Conservation (phyloP, 2,888 invertebrate species). For the Spodoptera picta region DNA sequence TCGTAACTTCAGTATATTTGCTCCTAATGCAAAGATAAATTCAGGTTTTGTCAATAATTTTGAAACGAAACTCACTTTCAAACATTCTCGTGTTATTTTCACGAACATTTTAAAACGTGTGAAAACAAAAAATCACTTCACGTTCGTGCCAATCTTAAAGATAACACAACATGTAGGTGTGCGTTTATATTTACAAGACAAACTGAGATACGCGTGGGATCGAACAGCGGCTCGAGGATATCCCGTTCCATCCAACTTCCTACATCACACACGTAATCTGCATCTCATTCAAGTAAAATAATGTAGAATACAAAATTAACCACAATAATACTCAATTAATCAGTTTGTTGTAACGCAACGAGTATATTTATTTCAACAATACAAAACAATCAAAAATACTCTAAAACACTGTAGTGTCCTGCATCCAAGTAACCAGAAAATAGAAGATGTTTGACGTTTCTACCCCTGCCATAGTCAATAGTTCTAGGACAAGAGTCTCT, state of each 20-base stretch:
- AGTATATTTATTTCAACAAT: constrained; percentile 25
- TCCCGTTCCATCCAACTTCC: constrained; percentile 8
- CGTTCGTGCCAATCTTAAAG: constrained; percentile 15
- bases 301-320: neutral
- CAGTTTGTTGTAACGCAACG: neutral
- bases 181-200: constrained; percentile 6
- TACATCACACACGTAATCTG: neutral
- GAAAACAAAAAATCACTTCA: constrained; percentile 4
- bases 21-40: too few relatives aligned
- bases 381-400: constrained; percentile 62
- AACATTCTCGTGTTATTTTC: neutral
- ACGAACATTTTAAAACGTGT: constrained; percentile 7
- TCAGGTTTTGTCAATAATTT: neutral
- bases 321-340: constrained; percentile 6
- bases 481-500: constrained; percentile 70
- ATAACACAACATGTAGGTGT: constrained; percentile 2
- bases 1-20: too few relatives aligned
- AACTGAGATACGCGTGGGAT: constrained; percentile 29
- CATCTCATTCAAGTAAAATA: neutral
- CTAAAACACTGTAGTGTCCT: constrained; percentile 82
- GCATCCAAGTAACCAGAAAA: constrained; percentile 81
- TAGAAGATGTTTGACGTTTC: constrained; percentile 74
- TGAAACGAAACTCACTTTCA: neutral
- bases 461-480: constrained; percentile 78
- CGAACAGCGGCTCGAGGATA: constrained; percentile 4